These are phyloP conservation scores for Philereme vetulata DNA, from an alignment of 2,888 invertebrate species.

Conservation along the genomic window DNA sequence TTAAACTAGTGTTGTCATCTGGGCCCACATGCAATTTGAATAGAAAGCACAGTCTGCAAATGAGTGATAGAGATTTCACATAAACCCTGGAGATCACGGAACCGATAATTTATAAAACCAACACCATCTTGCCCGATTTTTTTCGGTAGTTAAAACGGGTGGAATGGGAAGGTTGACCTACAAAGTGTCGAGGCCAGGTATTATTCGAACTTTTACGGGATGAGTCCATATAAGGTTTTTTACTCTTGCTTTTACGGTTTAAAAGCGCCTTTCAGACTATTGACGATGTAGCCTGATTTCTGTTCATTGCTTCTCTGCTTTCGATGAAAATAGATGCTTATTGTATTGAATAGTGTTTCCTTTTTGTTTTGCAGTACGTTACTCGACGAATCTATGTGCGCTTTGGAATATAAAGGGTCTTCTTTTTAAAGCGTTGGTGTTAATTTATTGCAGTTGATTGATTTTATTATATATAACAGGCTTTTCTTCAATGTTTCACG, in stretches of 20 bases:
- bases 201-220: conserved; percentile 25
- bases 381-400: neutral
- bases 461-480: too few species aligned
- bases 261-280: conserved; percentile 13
- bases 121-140: conserved; percentile 12
- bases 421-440: neutral
- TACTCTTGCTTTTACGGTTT: conserved; percentile 13
- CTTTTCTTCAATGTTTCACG: too few species aligned
- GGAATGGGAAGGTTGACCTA: conserved; percentile 31
- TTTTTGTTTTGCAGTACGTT: neutral
- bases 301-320: conserved; percentile 9
- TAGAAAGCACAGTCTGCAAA: too few species aligned
- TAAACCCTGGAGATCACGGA: neutral
- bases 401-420: neutral
- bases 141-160: conserved; percentile 35
- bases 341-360: conserved; percentile 13
- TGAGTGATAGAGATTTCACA: too few species aligned
- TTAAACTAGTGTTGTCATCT: too few species aligned
- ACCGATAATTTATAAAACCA: neutral
- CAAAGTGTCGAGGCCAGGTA: conserved; percentile 21
- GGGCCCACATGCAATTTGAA: too few species aligned
- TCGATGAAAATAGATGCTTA: conserved; percentile 12
- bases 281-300: conserved; percentile 16
- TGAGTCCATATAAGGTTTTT: conserved; percentile 20
- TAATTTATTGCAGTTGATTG: neutral